phyloP scores from a whole-genome alignment of 2,888 invertebrate genomes.

The Petrolisthes manimaculis region DNA sequence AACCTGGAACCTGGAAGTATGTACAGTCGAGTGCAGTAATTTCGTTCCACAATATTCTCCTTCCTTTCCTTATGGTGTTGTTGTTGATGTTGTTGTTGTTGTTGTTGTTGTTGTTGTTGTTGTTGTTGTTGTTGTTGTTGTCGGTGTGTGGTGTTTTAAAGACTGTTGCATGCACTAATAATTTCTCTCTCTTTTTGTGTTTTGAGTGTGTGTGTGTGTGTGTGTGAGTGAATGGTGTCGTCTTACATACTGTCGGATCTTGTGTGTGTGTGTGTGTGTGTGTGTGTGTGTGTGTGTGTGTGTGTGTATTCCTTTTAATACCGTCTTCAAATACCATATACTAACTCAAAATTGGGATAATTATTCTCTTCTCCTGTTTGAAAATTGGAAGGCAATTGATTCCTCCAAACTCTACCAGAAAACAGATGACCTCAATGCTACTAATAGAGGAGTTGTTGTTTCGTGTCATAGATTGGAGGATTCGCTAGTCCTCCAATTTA shows the following conservation, averaged over 20 bases:
- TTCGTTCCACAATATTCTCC: too few species aligned
- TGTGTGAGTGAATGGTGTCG: background rate
- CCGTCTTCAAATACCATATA: background rate
- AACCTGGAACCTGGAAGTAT: too few species aligned
- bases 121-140: background rate
- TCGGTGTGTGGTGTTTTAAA: background rate
- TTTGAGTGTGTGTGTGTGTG: background rate
- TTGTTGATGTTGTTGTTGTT: background rate
- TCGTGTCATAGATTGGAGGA: too few species aligned
- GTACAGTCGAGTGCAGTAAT: too few species aligned
- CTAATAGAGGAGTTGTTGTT: too few species aligned
- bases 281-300: background rate
- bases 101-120: background rate
- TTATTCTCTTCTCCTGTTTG: too few species aligned
- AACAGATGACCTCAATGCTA: too few species aligned
- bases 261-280: background rate
- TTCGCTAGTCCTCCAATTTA: too few species aligned
- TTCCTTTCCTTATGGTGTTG: background rate
- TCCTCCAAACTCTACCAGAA: too few species aligned
- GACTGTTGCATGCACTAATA: background rate
- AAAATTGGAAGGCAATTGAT: too few species aligned
- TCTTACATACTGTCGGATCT: too few species aligned
- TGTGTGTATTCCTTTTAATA: background rate
- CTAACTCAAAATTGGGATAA: too few species aligned
- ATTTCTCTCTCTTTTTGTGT: background rate